Conservation (phyloP, 2,888 invertebrate species). For the Spicauda simplicius region DNA sequence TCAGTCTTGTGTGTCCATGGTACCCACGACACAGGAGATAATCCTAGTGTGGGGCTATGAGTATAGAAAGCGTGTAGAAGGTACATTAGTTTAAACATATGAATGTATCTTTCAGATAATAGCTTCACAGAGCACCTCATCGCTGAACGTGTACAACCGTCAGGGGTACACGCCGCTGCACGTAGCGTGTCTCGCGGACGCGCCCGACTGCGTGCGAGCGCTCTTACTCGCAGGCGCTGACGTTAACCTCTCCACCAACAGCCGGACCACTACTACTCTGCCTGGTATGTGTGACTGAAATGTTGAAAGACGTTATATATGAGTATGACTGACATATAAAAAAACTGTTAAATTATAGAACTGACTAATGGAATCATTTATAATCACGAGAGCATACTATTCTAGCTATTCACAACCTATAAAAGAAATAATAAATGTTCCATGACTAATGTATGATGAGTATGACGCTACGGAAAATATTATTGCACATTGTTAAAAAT, state of each 20-base stretch:
- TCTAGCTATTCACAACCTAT: neutral
- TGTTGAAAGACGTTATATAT: too few species aligned
- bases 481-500: constrained; percentile 25
- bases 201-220: constrained; percentile 94
- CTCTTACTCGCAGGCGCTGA: constrained; percentile 94
- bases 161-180: constrained; percentile 94
- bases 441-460: constrained; percentile 8
- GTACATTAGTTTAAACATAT: too few species aligned
- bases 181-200: constrained; percentile 92
- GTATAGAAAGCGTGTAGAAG: too few species aligned
- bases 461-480: constrained; percentile 17
- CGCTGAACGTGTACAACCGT: constrained; percentile 89
- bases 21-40: too few species aligned
- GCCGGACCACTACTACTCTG: constrained; percentile 57
- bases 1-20: too few species aligned
- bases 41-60: too few species aligned
- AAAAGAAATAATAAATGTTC: neutral
- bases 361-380: neutral
- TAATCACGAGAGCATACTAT: neutral
- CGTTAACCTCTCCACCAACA: constrained; percentile 89
- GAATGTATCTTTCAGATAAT: constrained; percentile 69
- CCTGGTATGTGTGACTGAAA: constrained; percentile 62
- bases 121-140: constrained; percentile 57
- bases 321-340: too few species aligned
- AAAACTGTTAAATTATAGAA: too few species aligned